phyloP scores from a whole-genome alignment of 2,888 invertebrate species.

The Hemicrepidius hirtus region DNA sequence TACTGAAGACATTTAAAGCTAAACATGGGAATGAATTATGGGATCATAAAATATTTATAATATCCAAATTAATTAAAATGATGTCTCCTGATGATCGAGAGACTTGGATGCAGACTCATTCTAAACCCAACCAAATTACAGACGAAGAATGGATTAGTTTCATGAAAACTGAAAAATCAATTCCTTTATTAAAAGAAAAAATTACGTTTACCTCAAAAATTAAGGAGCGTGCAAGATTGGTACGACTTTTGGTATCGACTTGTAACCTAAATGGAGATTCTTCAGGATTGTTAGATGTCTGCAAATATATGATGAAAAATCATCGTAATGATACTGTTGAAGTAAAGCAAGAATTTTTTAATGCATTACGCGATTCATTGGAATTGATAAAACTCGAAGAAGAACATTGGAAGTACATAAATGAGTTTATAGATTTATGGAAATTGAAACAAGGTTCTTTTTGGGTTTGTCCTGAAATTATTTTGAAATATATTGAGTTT shows the following conservation, averaged over 20 bases:
- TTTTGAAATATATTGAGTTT: conserved; percentile 16
- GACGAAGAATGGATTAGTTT: conserved; percentile 35
- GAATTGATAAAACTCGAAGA: conserved; percentile 20
- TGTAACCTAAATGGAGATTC: conserved; percentile 44
- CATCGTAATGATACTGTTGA: conserved; percentile 39
- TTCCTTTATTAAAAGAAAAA: conserved; percentile 39
- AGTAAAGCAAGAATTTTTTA: background rate
- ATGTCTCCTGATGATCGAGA: conserved; percentile 37
- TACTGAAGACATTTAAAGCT: conserved; percentile 18
- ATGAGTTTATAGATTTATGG: background rate
- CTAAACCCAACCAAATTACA: conserved; percentile 2
- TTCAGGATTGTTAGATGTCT: conserved; percentile 32
- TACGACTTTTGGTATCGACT: conserved; percentile 27
- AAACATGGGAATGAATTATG: conserved; percentile 36
- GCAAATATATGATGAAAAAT: conserved; percentile 19
- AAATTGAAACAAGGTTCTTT: background rate
- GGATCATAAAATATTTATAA: conserved; percentile 5
- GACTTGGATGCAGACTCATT: conserved; percentile 16
- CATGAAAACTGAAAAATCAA: conserved; percentile 36
- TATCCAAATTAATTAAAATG: conserved; percentile 20
- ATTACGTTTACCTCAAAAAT: conserved; percentile 28
- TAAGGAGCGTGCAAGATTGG: conserved; percentile 14
- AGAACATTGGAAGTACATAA: conserved; percentile 40
- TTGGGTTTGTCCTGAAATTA: background rate
- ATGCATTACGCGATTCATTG: background rate